Conservation (phyloP, 2,888 invertebrate species). For the Tortricodes alternella region DNA sequence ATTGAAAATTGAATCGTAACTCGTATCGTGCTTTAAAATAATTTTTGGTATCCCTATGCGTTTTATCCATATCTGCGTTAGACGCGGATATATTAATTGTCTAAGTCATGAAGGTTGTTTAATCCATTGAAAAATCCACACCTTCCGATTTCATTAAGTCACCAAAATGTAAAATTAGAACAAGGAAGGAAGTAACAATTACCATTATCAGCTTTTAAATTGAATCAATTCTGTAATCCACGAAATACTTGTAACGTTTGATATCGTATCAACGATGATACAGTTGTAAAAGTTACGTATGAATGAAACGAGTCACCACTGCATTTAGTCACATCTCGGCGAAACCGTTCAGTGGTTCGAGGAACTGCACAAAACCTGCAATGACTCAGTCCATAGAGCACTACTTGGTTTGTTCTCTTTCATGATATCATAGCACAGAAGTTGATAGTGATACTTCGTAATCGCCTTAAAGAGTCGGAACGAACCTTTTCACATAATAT, state of each 20-base stretch:
- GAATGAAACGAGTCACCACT: constrained; percentile 69
- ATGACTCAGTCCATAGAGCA: constrained; percentile 49
- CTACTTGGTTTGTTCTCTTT: constrained; percentile 14
- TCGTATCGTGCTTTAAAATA: background rate
- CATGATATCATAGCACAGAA: background rate
- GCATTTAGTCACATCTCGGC: constrained; percentile 61
- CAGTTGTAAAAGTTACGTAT: constrained; percentile 47
- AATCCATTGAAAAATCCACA: too few species aligned
- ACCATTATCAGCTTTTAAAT: background rate
- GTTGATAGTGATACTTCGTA: background rate
- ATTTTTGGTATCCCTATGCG: background rate
- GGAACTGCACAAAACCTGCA: constrained; percentile 50
- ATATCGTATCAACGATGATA: constrained; percentile 42
- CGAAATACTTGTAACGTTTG: constrained; percentile 34
- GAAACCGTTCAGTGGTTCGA: constrained; percentile 52
- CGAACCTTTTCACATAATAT: too few species aligned
- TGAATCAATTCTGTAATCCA: background rate
- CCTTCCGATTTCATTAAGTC: too few species aligned
- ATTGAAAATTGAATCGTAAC: constrained; percentile 5
- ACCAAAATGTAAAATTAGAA: background rate
- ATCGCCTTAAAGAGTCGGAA: too few species aligned
- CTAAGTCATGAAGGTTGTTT: too few species aligned
- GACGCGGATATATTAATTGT: too few species aligned
- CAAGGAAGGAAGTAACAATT: background rate
- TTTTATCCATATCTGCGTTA: background rate